A percentile compares a stretch with the other conserved stretches of the same genome.
Conservation (phyloP, 2,888 invertebrate species). For the Celastrina argiolus region DNA sequence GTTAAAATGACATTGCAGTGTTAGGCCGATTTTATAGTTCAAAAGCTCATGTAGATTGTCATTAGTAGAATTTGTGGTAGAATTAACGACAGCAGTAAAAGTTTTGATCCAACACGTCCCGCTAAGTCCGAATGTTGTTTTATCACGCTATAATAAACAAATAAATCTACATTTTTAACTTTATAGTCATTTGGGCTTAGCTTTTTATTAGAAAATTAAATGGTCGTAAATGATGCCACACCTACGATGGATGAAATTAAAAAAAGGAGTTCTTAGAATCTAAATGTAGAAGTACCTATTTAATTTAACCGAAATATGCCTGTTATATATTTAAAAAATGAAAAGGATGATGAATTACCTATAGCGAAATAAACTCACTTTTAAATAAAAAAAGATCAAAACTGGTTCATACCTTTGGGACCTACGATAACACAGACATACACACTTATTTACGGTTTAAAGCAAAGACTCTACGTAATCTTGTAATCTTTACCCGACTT, state of each 20-base stretch:
- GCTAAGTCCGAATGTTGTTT: not conserved
- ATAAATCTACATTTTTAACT: conserved; percentile 8
- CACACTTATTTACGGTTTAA: too few species aligned
- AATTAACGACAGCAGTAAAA: conserved; percentile 12
- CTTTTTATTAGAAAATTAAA: conserved; percentile 2
- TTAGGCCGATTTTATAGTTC: not conserved
- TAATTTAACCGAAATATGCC: too few species aligned
- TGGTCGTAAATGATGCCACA: not conserved
- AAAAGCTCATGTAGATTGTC: conserved; percentile 1
- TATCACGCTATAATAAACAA: conserved; percentile 14
- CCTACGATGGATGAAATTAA: not conserved
- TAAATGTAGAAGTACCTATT: too few species aligned
- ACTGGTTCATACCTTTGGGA: too few species aligned
- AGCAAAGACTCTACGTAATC: too few species aligned
- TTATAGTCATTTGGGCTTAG: conserved; percentile 5
- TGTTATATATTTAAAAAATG: too few species aligned
- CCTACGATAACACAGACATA: too few species aligned
- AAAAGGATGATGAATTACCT: too few species aligned
- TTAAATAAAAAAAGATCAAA: too few species aligned
- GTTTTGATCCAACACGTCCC: conserved; percentile 4
- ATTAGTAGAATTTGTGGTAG: not conserved
- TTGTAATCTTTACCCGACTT: too few species aligned
- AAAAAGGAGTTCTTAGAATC: too few species aligned
- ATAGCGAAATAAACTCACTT: too few species aligned
- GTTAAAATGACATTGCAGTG: not conserved